These are phyloP conservation scores for Cebidichthys violaceus DNA, from an alignment of 2,113 vertebrate genomes.

Conservation along the genomic window DNA sequence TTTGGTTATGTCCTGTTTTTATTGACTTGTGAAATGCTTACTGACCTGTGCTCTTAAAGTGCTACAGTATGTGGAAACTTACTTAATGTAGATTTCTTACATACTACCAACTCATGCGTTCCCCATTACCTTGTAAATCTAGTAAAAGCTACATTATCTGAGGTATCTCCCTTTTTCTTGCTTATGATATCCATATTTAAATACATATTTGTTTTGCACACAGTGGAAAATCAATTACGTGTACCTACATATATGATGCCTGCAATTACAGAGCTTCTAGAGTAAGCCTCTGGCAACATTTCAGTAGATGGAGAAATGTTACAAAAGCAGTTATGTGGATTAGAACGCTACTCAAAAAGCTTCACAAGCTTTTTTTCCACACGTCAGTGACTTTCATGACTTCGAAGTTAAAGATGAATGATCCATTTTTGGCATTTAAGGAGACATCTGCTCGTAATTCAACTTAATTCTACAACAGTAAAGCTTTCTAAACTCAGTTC, in stretches of 20 bases:
- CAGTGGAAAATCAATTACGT: background rate
- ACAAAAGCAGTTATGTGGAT: background rate
- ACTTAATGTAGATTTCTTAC: background rate
- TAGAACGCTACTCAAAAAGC: background rate
- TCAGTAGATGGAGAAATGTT: conserved; percentile 12
- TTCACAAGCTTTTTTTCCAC: conserved; percentile 1
- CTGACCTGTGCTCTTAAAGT: background rate
- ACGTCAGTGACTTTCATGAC: conserved; percentile 7
- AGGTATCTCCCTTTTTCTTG: background rate
- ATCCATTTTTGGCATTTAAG: conserved; percentile 1
- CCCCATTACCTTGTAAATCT: background rate
- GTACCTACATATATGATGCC: background rate
- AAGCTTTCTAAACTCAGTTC: background rate
- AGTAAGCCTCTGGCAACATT: background rate
- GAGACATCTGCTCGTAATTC: conserved; percentile 6
- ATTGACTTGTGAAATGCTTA: background rate
- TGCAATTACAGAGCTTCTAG: background rate
- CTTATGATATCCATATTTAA: background rate
- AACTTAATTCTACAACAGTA: background rate
- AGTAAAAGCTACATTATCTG: background rate
- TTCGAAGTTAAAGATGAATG: conserved; percentile 11
- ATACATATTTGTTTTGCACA: background rate
- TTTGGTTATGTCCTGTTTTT: background rate
- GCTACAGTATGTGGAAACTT: background rate
- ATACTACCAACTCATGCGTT: background rate